phyloP scores from a whole-genome alignment of 2,797 vertebrate genomes.

The Sparus aurata region DNA sequence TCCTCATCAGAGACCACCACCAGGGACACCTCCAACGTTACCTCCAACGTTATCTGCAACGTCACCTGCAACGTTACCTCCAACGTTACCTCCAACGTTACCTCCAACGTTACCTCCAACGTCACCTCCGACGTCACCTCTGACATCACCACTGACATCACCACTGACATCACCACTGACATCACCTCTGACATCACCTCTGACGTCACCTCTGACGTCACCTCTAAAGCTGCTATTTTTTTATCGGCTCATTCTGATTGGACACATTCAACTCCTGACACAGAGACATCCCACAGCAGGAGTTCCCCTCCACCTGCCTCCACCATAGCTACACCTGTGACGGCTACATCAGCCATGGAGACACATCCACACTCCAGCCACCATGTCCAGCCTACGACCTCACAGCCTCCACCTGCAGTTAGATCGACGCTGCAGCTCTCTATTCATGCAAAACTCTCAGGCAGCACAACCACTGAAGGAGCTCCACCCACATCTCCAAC shows the following conservation, averaged over 20 bases:
- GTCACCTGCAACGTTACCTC: too few relatives aligned
- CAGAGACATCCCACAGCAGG: constrained; percentile 1
- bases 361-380: not conserved
- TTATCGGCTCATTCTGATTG: too few relatives aligned
- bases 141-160: too few relatives aligned
- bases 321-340: not conserved
- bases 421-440: not conserved
- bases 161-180: not conserved
- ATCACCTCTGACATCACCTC: not conserved
- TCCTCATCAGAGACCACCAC: not conserved
- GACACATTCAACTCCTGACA: not conserved
- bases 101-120: too few relatives aligned
- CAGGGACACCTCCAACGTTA: not conserved
- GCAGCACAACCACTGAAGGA: not conserved
- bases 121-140: not conserved
- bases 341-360: not conserved
- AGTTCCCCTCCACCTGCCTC: not conserved
- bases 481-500: not conserved
- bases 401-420: not conserved
- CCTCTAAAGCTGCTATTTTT: not conserved
- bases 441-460: not conserved
- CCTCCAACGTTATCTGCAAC: too few relatives aligned
- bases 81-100: too few relatives aligned
- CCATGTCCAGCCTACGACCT: not conserved
- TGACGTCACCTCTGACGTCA: not conserved